A percentile compares a stretch with the other conserved stretches of the same genome.
phyloP scores from a whole-genome alignment of 53 echinoderm and acorn worm species.

The Stichopus horrens region DNA sequence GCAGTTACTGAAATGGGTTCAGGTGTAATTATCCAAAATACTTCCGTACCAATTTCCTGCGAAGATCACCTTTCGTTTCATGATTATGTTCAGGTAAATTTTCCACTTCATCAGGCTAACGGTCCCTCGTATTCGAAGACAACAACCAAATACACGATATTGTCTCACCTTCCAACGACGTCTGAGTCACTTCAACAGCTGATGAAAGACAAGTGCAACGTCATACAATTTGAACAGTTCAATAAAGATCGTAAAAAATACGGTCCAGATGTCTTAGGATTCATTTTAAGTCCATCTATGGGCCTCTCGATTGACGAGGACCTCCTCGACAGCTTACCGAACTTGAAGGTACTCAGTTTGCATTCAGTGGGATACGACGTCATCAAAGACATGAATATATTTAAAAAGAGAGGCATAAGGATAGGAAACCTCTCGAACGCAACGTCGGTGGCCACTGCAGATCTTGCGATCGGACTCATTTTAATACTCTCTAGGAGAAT shows the following conservation, averaged over 20 bases:
- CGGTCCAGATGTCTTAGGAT: background rate
- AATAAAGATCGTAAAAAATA: background rate
- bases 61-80: too few species aligned
- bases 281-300: background rate
- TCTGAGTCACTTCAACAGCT: too few species aligned
- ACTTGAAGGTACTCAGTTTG: background rate
- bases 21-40: too few species aligned
- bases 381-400: slow-evolving; percentile 33
- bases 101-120: too few species aligned
- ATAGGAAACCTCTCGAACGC: slow-evolving; percentile 28
- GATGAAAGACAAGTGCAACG: background rate
- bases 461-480: slow-evolving; percentile 38
- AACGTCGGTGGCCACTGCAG: slow-evolving; percentile 29
- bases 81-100: too few species aligned
- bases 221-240: background rate
- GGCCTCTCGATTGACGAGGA: background rate
- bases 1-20: too few species aligned
- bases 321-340: background rate
- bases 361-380: slow-evolving; percentile 21
- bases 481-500: slow-evolving; percentile 46
- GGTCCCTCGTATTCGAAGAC: too few species aligned
- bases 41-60: too few species aligned
- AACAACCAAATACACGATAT: too few species aligned
- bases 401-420: slow-evolving; percentile 31
- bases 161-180: too few species aligned